Evolutionary conservation across 37 sponge, comb jelly and placozoan genomes (phyloP).

Genomic region (Amphimedon queenslandica): DNA sequence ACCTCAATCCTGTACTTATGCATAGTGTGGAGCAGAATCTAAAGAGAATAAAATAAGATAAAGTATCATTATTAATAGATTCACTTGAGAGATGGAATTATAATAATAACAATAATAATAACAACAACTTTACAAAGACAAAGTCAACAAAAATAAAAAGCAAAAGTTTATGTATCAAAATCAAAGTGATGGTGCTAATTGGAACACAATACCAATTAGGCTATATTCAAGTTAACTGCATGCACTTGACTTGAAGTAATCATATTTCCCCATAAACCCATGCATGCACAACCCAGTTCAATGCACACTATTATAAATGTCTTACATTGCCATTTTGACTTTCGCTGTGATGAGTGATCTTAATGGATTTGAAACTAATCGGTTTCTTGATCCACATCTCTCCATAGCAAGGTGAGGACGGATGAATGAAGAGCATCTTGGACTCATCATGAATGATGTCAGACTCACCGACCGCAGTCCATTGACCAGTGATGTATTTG

Average conservation of each 20-base stretch:
- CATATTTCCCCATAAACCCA: too few relatives aligned
- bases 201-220: too few relatives aligned
- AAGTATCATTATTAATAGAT: too few relatives aligned
- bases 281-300: neutral
- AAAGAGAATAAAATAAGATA: slow-evolving; percentile 6
- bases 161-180: too few relatives aligned
- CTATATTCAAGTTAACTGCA: too few relatives aligned
- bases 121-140: too few relatives aligned
- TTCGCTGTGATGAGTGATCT: slow-evolving; percentile 39
- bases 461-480: slow-evolving; percentile 30
- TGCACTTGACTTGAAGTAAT: too few relatives aligned
- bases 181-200: too few relatives aligned
- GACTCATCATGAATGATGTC: slow-evolving; percentile 28
- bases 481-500: slow-evolving; percentile 34
- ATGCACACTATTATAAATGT: neutral
- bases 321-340: slow-evolving; percentile 33
- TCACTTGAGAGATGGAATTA: too few relatives aligned
- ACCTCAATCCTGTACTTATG: slow-evolving; percentile 48
- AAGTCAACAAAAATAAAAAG: too few relatives aligned
- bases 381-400: slow-evolving; percentile 58
- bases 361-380: slow-evolving; percentile 55
- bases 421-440: slow-evolving; percentile 41
- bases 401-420: slow-evolving; percentile 38
- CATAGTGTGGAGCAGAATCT: slow-evolving; percentile 67
- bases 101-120: too few relatives aligned